Evolutionary conservation across 1,140 invertebrate genomes (phyloP).

Genomic region (Drosophila paulistorum): DNA sequence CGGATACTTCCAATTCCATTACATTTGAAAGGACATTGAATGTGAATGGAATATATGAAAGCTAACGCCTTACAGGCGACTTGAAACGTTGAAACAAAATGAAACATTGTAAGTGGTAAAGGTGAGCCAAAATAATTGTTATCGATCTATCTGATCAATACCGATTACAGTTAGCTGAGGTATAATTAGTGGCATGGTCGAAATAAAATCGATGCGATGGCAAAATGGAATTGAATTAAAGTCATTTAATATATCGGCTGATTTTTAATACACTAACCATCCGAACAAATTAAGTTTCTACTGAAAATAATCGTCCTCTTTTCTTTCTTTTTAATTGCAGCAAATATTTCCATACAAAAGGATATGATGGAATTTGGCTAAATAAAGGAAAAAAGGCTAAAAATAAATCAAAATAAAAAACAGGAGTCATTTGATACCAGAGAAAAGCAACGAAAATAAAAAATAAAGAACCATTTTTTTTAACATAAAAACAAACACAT

Average conservation of each 20-base stretch:
- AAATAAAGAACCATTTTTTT: slow-evolving; percentile 15
- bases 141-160: no score
- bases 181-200: no score
- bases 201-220: no score
- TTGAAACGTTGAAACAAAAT: slow-evolving; percentile 29
- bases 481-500: no score
- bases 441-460: slow-evolving; percentile 20
- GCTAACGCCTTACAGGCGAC: neutral
- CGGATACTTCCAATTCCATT: slow-evolving; percentile 6
- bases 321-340: slow-evolving; percentile 31
- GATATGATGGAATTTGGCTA: slow-evolving; percentile 80
- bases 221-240: no score
- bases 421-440: neutral
- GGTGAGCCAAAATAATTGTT: no score
- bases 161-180: no score
- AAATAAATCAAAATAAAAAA: slow-evolving; percentile 17
- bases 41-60: neutral
- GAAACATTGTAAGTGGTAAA: slow-evolving; percentile 50
- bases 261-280: no score
- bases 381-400: slow-evolving; percentile 30
- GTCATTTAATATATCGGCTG: no score
- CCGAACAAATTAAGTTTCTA: no score
- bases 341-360: slow-evolving; percentile 77
- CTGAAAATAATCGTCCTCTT: neutral
- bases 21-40: neutral